A percentile compares a stretch with the other conserved stretches of the same genome.
Conservation (phyloP, 2,113 vertebrate species). For the Mola mola region DNA sequence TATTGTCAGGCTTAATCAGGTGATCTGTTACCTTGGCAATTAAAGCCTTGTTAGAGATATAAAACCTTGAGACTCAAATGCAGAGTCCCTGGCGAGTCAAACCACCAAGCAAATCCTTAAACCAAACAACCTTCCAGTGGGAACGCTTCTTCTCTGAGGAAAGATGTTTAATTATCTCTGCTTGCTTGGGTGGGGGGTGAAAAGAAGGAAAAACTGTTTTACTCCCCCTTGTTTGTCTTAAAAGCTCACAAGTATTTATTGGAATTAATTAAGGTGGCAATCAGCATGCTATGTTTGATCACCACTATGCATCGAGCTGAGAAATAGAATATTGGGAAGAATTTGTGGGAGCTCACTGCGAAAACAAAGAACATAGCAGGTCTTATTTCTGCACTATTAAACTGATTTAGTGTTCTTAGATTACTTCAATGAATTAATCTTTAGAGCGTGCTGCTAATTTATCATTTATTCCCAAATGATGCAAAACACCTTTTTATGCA, state of each 20-base stretch:
- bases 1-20: slow-evolving; percentile 92
- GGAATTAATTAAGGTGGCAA: slow-evolving; percentile 68
- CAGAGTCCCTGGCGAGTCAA: slow-evolving; percentile 89
- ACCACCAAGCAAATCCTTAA: slow-evolving; percentile 83
- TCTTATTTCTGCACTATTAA: slow-evolving; percentile 34
- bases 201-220: slow-evolving; percentile 67
- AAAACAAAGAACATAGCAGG: slow-evolving; percentile 5
- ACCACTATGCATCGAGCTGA: slow-evolving; percentile 47
- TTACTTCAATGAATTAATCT: slow-evolving; percentile 63
- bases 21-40: slow-evolving; percentile 96
- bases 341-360: background rate
- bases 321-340: background rate
- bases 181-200: slow-evolving; percentile 75
- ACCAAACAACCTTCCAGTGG: slow-evolving; percentile 80
- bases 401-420: slow-evolving; percentile 42
- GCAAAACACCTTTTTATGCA: slow-evolving; percentile 57
- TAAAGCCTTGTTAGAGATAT: slow-evolving; percentile 96
- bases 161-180: slow-evolving; percentile 82
- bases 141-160: slow-evolving; percentile 75
- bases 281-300: slow-evolving; percentile 53
- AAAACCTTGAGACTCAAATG: slow-evolving; percentile 92
- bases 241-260: slow-evolving; percentile 74
- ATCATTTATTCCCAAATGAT: slow-evolving; percentile 77
- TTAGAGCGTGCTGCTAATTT: slow-evolving; percentile 64
- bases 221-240: slow-evolving; percentile 78